Conservation (phyloP, 2,113 vertebrate genomes). For the Ceyx margarethae region DNA sequence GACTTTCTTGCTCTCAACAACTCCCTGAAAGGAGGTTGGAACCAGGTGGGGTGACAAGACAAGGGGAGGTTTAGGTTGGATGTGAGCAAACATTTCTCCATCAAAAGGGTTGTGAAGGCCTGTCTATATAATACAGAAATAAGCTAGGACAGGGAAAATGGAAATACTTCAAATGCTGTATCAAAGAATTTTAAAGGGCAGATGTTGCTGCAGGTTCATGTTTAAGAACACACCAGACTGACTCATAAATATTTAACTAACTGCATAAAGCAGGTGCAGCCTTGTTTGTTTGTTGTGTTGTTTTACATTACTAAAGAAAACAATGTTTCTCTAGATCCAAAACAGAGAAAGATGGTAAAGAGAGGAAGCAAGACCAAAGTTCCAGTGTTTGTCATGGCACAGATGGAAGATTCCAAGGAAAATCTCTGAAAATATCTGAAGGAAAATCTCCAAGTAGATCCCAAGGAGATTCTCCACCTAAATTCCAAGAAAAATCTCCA, state of each 20-base stretch:
- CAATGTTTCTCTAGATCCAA: conserved; percentile 47
- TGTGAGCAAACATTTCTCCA: neutral
- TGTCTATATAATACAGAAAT: neutral
- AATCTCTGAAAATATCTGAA: neutral
- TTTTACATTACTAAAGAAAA: neutral
- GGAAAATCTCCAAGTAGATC: neutral
- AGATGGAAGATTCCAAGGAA: neutral
- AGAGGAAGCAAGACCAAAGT: conserved; percentile 39
- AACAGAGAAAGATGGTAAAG: neutral
- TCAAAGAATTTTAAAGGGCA: neutral
- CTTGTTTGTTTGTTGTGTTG: neutral
- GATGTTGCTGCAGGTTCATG: neutral
- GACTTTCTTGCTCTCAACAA: neutral
- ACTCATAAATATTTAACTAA: neutral
- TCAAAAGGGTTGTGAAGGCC: neutral
- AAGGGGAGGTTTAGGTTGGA: neutral
- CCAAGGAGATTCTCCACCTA: neutral
- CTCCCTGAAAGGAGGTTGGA: neutral
- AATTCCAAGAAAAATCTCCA: conserved; percentile 21
- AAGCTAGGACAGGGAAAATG: neutral
- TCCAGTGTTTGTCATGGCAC: neutral
- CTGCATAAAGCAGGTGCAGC: neutral
- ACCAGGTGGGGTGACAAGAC: neutral
- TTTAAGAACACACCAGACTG: neutral
- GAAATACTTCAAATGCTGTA: neutral